Evolutionary conservation across 2,888 invertebrate genomes (phyloP).

Genomic region (Aphrophora alni): DNA sequence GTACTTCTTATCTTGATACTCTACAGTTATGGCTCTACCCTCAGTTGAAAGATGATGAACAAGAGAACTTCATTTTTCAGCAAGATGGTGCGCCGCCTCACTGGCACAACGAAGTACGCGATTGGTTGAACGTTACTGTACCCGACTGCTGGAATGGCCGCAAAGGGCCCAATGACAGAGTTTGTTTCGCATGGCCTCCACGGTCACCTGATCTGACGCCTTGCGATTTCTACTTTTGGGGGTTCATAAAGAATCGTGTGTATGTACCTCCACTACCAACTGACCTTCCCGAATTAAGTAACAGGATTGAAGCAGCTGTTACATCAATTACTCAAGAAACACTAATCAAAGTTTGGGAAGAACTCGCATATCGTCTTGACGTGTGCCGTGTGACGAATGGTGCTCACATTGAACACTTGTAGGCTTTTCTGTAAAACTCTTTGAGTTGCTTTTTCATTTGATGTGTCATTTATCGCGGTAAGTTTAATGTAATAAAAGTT

Average conservation of each 20-base stretch:
- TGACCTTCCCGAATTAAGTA: constrained; percentile 14
- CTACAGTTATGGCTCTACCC: constrained; percentile 33
- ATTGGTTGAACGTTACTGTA: too few species aligned
- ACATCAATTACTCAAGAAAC: constrained; percentile 12
- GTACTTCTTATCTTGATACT: too few species aligned
- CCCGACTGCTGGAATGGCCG: too few species aligned
- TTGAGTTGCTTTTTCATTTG: constrained; percentile 25
- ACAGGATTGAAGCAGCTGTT: constrained; percentile 18
- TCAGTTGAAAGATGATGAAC: constrained; percentile 23
- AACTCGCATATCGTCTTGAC: constrained; percentile 26
- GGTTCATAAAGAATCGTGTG: constrained; percentile 14
- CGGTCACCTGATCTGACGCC: too few species aligned
- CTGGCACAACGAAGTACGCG: too few species aligned
- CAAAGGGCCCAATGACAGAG: too few species aligned
- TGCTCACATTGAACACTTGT: constrained; percentile 22
- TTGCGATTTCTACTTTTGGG: constrained; percentile 28
- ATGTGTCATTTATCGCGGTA: constrained; percentile 2
- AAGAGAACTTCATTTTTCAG: too few species aligned
- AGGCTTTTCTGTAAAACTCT: constrained; percentile 17
- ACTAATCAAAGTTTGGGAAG: constrained; percentile 26
- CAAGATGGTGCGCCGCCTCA: too few species aligned
- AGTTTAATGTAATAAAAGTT: constrained; percentile 4
- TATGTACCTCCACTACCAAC: constrained; percentile 30
- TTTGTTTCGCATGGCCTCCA: too few species aligned
- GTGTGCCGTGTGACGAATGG: constrained; percentile 21